Percentiles rank a stretch among this genome's conserved stretches.
Evolutionary conservation across 2,888 invertebrate species (phyloP).

Genomic region (Nemotelus nigrinus): DNA sequence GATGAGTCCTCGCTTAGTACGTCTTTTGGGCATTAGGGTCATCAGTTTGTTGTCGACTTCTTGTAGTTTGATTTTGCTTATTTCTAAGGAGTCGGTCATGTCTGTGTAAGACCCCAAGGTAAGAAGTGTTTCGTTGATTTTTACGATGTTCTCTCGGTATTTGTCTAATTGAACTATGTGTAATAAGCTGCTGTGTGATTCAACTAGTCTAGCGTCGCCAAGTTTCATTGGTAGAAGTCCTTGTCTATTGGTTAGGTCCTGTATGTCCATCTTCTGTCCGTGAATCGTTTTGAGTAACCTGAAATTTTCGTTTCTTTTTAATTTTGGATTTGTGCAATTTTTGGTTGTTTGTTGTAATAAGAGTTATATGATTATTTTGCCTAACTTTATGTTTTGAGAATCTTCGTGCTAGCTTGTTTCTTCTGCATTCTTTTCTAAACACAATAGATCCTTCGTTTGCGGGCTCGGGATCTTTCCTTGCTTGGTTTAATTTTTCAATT

Average conservation of each 20-base stretch:
- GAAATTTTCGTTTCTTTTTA: slow-evolving; percentile 24
- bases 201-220: not conserved
- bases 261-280: slow-evolving; percentile 12
- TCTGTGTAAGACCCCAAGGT: not conserved
- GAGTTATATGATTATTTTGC: not conserved
- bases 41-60: not conserved
- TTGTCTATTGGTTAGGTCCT: not conserved
- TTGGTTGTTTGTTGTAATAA: not conserved
- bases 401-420: not conserved
- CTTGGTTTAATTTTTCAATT: not conserved
- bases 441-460: not conserved
- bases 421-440: slow-evolving; percentile 15
- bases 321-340: slow-evolving; percentile 17
- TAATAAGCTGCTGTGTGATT: slow-evolving; percentile 9
- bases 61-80: slow-evolving; percentile 20
- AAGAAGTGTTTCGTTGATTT: not conserved
- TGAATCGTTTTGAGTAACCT: not conserved
- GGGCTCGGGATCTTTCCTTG: not conserved
- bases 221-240: slow-evolving; percentile 1
- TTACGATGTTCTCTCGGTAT: not conserved
- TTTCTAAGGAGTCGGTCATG: too few species aligned
- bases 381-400: slow-evolving; percentile 4
- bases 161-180: slow-evolving; percentile 17
- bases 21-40: slow-evolving; percentile 1
- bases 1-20: slow-evolving; percentile 25